phyloP scores from a whole-genome alignment of 2,797 vertebrate species.

The Sphaeramia orbicularis region DNA sequence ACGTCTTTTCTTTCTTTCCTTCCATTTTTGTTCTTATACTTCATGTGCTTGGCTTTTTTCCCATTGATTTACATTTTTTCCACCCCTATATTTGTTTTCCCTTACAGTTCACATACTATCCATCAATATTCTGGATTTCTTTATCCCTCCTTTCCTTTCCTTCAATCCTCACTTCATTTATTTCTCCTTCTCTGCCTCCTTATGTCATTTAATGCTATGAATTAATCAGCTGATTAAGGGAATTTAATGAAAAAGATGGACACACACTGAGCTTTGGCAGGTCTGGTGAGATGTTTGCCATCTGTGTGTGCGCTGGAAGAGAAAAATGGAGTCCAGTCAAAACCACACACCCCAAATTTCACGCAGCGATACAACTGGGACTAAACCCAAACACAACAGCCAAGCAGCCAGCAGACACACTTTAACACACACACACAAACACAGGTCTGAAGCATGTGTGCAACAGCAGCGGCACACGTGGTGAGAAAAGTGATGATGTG shows the following conservation, averaged over 20 bases:
- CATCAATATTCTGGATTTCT: neutral
- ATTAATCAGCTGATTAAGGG: constrained; percentile 48
- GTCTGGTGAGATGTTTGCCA: constrained; percentile 34
- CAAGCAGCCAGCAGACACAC: constrained; percentile 6
- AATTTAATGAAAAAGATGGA: constrained; percentile 45
- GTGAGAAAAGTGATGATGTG: constrained; percentile 14
- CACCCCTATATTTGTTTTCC: neutral
- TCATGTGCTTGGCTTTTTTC: constrained; percentile 9
- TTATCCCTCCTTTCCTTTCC: neutral
- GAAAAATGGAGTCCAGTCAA: constrained; percentile 28
- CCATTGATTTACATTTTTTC: neutral
- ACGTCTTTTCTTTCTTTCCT: neutral
- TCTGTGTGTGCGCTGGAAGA: constrained; percentile 25
- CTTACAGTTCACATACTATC: neutral
- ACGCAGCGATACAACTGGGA: constrained; percentile 50
- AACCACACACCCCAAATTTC: constrained; percentile 53
- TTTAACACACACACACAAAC: constrained; percentile 15
- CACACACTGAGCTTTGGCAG: constrained; percentile 55
- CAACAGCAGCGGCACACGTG: constrained; percentile 15
- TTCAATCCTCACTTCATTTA: neutral
- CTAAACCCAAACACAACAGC: constrained; percentile 58
- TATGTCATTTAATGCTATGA: constrained; percentile 7
- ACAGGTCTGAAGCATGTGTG: constrained; percentile 2
- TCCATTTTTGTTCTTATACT: neutral
- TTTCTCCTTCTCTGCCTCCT: neutral